Percentiles rank a stretch among this genome's conserved stretches.
These are phyloP conservation scores for Fistularia tabacaria DNA, from an alignment of 2,797 vertebrate genomes.

Conservation along the genomic window DNA sequence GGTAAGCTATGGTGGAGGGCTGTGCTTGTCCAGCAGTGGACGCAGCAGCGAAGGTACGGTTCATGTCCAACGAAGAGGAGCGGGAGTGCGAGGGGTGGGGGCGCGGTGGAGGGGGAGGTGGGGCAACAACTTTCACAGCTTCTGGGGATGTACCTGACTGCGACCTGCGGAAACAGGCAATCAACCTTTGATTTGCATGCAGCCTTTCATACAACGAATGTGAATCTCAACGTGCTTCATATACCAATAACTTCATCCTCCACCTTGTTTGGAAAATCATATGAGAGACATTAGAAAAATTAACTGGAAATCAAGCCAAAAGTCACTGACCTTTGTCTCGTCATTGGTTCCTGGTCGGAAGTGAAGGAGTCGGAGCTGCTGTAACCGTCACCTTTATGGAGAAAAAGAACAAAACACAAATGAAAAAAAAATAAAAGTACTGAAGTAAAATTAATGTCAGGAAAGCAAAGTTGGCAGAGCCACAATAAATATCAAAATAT, in stretches of 20 bases:
- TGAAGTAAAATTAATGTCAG: background rate
- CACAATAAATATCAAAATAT: no score
- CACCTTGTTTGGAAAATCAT: background rate
- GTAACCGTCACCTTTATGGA: slow-evolving; percentile 87
- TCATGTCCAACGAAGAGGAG: slow-evolving; percentile 97
- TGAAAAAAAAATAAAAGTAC: background rate
- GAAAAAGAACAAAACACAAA: background rate
- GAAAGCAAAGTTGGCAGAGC: no score
- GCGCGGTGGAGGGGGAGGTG: slow-evolving; percentile 91
- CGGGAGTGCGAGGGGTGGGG: slow-evolving; percentile 93
- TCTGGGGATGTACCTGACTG: slow-evolving; percentile 95
- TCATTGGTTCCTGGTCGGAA: slow-evolving; percentile 92
- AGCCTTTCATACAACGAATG: background rate
- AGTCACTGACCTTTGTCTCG: slow-evolving; percentile 86
- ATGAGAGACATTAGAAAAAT: background rate
- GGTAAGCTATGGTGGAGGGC: slow-evolving; percentile 83
- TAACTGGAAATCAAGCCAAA: rapidly evolving
- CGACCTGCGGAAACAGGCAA: slow-evolving; percentile 73
- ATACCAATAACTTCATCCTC: no score
- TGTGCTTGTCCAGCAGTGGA: slow-evolving; percentile 81
- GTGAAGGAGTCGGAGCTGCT: slow-evolving; percentile 97
- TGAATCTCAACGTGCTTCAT: no score
- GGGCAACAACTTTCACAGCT: slow-evolving; percentile 81
- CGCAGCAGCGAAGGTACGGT: slow-evolving; percentile 85
- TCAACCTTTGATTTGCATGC: background rate